phyloP scores from a whole-genome alignment of 2,113 vertebrate genomes.

The Zootoca vivipara region DNA sequence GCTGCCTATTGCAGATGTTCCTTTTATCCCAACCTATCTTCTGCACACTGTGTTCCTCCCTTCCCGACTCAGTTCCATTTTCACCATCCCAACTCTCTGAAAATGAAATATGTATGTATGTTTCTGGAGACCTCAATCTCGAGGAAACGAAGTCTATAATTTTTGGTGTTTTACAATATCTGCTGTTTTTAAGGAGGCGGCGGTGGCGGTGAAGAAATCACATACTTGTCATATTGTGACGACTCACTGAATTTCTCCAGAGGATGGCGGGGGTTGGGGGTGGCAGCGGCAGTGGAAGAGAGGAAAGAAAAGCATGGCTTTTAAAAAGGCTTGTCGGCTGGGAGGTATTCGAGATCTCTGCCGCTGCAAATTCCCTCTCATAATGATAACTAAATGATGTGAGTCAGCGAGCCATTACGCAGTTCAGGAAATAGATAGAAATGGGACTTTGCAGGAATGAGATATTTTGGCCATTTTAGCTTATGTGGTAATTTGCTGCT shows the following conservation, averaged over 20 bases:
- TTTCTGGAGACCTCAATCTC: conserved; percentile 36
- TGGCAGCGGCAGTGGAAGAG: too few relatives aligned
- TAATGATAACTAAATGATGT: conserved; percentile 48
- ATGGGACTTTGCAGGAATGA: conserved; percentile 26
- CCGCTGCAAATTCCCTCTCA: conserved; percentile 43
- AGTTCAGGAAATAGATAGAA: conserved; percentile 45
- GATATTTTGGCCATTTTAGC: conserved; percentile 20
- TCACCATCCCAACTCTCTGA: conserved; percentile 4
- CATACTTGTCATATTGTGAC: conserved; percentile 41
- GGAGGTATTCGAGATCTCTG: conserved; percentile 39
- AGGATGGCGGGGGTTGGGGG: too few relatives aligned
- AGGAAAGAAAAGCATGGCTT: conserved; percentile 43
- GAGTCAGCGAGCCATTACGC: conserved; percentile 27
- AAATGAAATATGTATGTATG: conserved; percentile 35
- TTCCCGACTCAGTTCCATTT: conserved; percentile 4
- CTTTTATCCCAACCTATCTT: too few relatives aligned
- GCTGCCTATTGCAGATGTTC: too few relatives aligned
- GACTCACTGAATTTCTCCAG: conserved; percentile 54
- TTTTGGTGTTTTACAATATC: conserved; percentile 47
- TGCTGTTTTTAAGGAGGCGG: conserved; percentile 12
- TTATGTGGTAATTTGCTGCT: conserved; percentile 42
- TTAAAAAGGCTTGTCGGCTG: conserved; percentile 40
- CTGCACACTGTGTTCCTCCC: background rate
- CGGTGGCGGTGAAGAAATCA: conserved; percentile 52
- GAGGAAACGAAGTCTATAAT: conserved; percentile 48